phyloP scores from a whole-genome alignment of 2,113 vertebrate genomes.

The Psittacara wagleri region DNA sequence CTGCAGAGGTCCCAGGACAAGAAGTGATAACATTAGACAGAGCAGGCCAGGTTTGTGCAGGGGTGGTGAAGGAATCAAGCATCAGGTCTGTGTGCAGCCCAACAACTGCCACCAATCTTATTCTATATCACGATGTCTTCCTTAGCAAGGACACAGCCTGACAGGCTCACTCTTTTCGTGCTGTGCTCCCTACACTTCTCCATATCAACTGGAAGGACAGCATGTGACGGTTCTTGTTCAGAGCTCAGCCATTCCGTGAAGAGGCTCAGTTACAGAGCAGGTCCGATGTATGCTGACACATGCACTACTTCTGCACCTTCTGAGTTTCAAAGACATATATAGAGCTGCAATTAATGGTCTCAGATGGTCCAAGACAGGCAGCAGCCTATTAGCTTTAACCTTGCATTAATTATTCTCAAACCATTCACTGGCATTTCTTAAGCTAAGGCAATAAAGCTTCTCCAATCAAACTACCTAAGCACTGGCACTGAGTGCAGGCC shows the following conservation, averaged over 20 bases:
- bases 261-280: background rate
- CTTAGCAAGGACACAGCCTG: background rate
- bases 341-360: background rate
- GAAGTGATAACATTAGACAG: background rate
- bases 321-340: background rate
- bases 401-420: background rate
- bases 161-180: background rate
- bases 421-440: background rate
- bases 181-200: background rate
- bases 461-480: background rate
- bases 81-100: background rate
- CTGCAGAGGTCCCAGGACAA: background rate
- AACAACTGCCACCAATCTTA: rapidly evolving
- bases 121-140: background rate
- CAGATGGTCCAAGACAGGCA: background rate
- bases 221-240: background rate
- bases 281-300: rapidly evolving
- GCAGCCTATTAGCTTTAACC: background rate
- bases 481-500: background rate
- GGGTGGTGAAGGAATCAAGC: background rate
- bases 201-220: background rate
- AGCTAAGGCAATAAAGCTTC: background rate
- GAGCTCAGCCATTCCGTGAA: background rate
- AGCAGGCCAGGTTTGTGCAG: rapidly evolving
- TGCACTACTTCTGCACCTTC: background rate